Evolutionary conservation across 2,888 invertebrate genomes (phyloP), one percentile per base, ranked within the genome.

Genomic region (Tetrapedia diversipes): DNA sequence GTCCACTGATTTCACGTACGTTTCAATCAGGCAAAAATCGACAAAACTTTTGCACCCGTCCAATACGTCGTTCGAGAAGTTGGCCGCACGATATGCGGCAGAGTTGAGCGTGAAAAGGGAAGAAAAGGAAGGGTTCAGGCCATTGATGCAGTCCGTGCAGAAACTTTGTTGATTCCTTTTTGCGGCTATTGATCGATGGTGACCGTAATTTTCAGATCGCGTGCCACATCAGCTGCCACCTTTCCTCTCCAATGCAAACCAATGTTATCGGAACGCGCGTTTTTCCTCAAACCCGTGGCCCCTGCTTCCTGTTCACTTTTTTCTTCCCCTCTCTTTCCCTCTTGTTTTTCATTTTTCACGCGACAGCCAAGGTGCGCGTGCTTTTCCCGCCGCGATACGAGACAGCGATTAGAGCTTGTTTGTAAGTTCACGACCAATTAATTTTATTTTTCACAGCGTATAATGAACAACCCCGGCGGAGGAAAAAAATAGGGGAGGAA

Each of bases 201-300:
- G 80, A 80, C 75, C 74, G 84, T 82, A 84, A 85, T 85, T 85
- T 82, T 79, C 75, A 74, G 80, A 85, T 85, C 86, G 85, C 82
- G 85, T 85, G 86, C 77, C 82, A 68, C 73, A 71, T 81, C 84
- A 74, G 73, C 81, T 71, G 79, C 74, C 80, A 76, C 80, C 79
- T 84, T n/a, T 79, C 79, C 71, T 74, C 77, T 79, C 70, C 76
- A 78, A 51, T 73, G 77, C 73, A 72, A 83, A 77, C 75, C 75
- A 80, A 70, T 76, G 70, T 79, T 83, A 79, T 79, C 83, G 77
- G 72, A 47, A 79, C 64, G 66, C 71, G 66, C 57, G 67, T 79
- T 83, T 83, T 85, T 83, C 68, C 79, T 77, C 75, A 77, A 81
- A 83, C 64, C 69, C 59, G 24, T 56, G 59, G 60, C 53, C 71